These are phyloP conservation scores for Eudasyphora cyanicolor DNA, from an alignment of 2,888 invertebrate genomes.

Conservation along the genomic window DNA sequence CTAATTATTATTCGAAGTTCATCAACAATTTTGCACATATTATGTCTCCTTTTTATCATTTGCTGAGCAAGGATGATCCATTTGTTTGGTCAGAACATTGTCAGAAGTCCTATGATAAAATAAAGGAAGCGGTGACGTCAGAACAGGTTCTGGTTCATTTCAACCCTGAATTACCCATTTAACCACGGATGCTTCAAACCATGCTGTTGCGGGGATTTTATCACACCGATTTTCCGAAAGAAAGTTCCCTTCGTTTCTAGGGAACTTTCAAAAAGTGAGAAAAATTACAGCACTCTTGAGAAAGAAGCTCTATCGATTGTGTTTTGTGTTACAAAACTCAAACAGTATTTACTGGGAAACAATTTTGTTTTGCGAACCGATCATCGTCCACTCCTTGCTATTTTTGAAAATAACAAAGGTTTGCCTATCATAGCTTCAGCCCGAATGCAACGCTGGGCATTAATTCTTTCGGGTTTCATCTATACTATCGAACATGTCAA, in stretches of 20 bases:
- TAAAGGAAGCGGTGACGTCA: slow-evolving; percentile 17
- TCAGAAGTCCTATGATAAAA: not conserved
- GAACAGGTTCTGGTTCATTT: slow-evolving; percentile 40
- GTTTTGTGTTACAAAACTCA: slow-evolving; percentile 38
- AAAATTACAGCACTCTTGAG: slow-evolving; percentile 62
- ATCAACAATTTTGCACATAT: not conserved
- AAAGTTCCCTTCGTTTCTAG: slow-evolving; percentile 65
- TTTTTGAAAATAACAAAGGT: slow-evolving; percentile 49
- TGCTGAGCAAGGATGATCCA: not conserved
- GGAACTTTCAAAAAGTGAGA: slow-evolving; percentile 54
- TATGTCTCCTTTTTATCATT: not conserved
- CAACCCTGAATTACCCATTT: slow-evolving; percentile 50
- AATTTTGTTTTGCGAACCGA: slow-evolving; percentile 37
- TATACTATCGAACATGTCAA: slow-evolving; percentile 54
- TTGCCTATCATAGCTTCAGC: slow-evolving; percentile 43
- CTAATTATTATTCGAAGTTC: slow-evolving; percentile 11
- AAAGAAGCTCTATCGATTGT: slow-evolving; percentile 54
- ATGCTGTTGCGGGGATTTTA: slow-evolving; percentile 48
- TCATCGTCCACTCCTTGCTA: slow-evolving; percentile 47
- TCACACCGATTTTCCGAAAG: slow-evolving; percentile 29
- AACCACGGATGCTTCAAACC: slow-evolving; percentile 67
- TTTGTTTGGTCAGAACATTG: not conserved
- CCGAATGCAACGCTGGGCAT: slow-evolving; percentile 37
- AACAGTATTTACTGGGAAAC: slow-evolving; percentile 45
- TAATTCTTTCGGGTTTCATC: slow-evolving; percentile 50